Percentiles rank a stretch among this genome's conserved stretches.
Conservation (phyloP, 2,113 vertebrate species). For the Chaenogobius annularis region DNA sequence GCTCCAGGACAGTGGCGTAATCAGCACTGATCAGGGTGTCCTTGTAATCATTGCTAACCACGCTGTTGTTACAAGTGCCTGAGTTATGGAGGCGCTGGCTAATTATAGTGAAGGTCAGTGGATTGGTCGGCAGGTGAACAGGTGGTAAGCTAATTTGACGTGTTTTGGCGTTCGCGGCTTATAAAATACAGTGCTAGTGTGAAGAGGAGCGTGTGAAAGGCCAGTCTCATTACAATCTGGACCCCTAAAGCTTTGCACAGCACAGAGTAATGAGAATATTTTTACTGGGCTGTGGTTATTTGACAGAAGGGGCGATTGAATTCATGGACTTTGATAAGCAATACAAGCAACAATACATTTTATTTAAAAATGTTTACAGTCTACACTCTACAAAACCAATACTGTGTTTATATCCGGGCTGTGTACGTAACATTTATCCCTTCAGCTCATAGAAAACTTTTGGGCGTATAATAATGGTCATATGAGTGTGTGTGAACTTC, state of each 20-base stretch:
- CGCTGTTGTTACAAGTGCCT: background rate
- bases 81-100: background rate
- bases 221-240: background rate
- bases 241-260: background rate
- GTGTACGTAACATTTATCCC: no score
- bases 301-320: background rate
- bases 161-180: background rate
- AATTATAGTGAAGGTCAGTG: conserved; percentile 5
- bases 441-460: no score
- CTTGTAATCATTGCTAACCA: background rate
- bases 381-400: no score
- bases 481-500: no score
- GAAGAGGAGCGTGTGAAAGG: background rate
- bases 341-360: no score
- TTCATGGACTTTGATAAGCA: no score
- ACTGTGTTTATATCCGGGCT: no score
- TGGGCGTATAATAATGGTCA: no score
- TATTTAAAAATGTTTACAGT: no score
- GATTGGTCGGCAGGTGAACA: background rate
- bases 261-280: no score
- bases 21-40: background rate
- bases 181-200: background rate
- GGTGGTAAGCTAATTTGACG: background rate
- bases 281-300: no score
- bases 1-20: background rate